These are phyloP conservation scores for Tyrophagus putrescentiae DNA, from an alignment of 1,140 invertebrate species.

Conservation along the genomic window DNA sequence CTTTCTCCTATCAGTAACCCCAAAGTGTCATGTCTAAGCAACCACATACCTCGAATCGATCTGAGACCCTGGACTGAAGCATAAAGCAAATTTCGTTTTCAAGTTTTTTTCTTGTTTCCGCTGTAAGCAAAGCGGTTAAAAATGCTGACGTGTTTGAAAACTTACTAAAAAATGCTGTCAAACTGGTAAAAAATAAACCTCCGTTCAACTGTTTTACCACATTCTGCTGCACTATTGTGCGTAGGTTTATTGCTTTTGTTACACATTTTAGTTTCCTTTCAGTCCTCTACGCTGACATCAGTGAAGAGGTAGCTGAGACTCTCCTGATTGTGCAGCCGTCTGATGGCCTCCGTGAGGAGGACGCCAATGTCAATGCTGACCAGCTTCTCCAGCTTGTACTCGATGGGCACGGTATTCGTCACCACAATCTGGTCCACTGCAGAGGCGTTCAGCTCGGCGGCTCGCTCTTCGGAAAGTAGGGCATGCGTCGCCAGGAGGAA, in stretches of 20 bases:
- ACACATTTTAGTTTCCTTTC: too few species aligned
- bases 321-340: slow-evolving; percentile 94
- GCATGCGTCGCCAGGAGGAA: slow-evolving; percentile 96
- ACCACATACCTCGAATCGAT: slow-evolving; percentile 12
- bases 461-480: slow-evolving; percentile 85
- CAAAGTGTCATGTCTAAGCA: slow-evolving; percentile 5
- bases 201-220: too few species aligned
- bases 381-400: slow-evolving; percentile 94
- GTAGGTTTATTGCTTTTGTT: too few species aligned
- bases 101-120: too few species aligned
- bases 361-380: slow-evolving; percentile 96
- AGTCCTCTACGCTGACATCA: slow-evolving; percentile 90
- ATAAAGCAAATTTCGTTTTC: too few species aligned
- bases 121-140: too few species aligned
- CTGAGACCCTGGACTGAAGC: slow-evolving; percentile 4
- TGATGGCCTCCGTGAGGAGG: slow-evolving; percentile 83
- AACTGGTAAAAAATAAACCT: too few species aligned
- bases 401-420: slow-evolving; percentile 89
- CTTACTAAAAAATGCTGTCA: too few species aligned
- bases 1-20: neutral
- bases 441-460: slow-evolving; percentile 84
- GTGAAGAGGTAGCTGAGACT: slow-evolving; percentile 98
- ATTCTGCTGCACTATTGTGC: too few species aligned
- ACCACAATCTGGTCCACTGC: slow-evolving; percentile 97
- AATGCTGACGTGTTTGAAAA: too few species aligned